A percentile compares a stretch with the other conserved stretches of the same genome.
phyloP scores from a whole-genome alignment of 2,113 vertebrate genomes.

The Ceuthmochares aereus region DNA sequence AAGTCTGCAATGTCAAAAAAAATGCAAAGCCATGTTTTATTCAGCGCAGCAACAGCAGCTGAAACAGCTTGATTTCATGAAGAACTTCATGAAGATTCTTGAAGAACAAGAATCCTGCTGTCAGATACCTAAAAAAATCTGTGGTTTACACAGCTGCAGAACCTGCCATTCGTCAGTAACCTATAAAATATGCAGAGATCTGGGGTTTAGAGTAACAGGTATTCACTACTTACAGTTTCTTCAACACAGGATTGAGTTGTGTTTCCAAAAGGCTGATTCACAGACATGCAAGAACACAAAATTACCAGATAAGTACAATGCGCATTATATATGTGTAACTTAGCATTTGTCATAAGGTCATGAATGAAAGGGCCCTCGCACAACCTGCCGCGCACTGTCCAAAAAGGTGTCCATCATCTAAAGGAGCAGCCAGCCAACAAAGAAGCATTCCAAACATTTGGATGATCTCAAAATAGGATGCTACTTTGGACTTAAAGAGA shows the following conservation, averaged over 20 bases:
- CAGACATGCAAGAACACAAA: conserved; percentile 36
- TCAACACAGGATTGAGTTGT: not conserved
- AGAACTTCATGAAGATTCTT: too few relatives aligned
- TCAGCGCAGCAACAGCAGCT: not conserved
- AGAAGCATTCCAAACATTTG: not conserved
- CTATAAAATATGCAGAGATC: not conserved
- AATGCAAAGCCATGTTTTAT: not conserved
- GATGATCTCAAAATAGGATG: not conserved
- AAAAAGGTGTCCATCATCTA: not conserved
- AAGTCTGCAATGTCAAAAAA: not conserved
- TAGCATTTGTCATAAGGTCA: not conserved
- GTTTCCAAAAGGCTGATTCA: conserved; percentile 43
- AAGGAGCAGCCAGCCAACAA: not conserved
- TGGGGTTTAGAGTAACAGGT: not conserved
- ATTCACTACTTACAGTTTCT: conserved; percentile 63
- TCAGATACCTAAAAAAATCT: not conserved
- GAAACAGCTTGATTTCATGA: not conserved
- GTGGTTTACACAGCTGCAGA: not conserved
- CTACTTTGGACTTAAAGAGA: not conserved
- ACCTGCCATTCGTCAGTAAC: not conserved
- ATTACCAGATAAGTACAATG: not conserved
- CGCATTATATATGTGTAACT: not conserved
- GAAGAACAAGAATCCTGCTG: too few relatives aligned
- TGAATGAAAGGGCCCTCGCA: not conserved
- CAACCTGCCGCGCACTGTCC: not conserved